Conservation (phyloP, 2,113 vertebrate genomes). For the Cheirogaleus medius region DNA sequence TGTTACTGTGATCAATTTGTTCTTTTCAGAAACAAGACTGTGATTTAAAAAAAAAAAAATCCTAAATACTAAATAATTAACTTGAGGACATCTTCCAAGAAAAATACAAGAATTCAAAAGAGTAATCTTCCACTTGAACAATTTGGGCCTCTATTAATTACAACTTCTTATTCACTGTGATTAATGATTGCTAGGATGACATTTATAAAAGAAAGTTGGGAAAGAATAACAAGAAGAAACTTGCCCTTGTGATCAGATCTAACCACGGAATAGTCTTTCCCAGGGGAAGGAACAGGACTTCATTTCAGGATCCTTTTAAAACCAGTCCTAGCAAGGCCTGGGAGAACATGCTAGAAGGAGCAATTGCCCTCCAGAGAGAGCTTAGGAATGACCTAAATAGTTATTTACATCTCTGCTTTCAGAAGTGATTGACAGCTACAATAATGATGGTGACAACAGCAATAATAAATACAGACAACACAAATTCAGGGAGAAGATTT, state of each 20-base stretch:
- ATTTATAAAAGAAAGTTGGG: constrained; percentile 63
- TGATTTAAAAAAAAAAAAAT: neutral
- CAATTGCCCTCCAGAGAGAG: constrained; percentile 31
- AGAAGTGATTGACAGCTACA: constrained; percentile 1
- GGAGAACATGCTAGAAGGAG: neutral
- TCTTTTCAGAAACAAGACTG: constrained; percentile 60
- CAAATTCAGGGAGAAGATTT: constrained; percentile 23
- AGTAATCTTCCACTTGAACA: constrained; percentile 78
- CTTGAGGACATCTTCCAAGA: constrained; percentile 77
- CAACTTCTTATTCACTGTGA: constrained; percentile 75
- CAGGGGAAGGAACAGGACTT: constrained; percentile 31
- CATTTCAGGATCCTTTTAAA: constrained; percentile 22
- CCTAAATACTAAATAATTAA: constrained; percentile 77
- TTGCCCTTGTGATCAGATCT: constrained; percentile 33
- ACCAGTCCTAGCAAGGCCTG: neutral
- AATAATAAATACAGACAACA: neutral
- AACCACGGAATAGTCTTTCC: neutral
- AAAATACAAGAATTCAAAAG: constrained; percentile 76
- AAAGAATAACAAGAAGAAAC: constrained; percentile 32
- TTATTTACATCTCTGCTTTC: constrained; percentile 26
- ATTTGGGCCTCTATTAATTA: constrained; percentile 75
- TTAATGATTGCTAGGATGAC: constrained; percentile 75
- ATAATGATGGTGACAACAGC: neutral
- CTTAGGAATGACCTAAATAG: neutral
- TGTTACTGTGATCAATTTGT: constrained; percentile 57